Percentiles rank a stretch among this genome's conserved stretches.
Conservation (phyloP, 92 coral and sea anemone species). For the Porites lobata region DNA sequence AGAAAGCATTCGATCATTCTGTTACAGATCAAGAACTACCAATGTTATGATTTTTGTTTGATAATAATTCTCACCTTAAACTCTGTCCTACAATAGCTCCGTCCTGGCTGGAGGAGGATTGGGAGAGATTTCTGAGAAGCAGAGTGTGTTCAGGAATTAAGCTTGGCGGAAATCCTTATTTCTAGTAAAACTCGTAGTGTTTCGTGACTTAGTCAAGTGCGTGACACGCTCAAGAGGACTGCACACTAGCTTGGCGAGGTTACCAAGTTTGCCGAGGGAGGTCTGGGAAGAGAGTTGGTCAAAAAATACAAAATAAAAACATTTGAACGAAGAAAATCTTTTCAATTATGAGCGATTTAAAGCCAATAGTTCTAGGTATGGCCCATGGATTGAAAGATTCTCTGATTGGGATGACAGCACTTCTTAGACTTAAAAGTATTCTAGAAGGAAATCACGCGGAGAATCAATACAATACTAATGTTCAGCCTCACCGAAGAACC, state of each 20-base stretch:
- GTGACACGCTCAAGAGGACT: too few species aligned
- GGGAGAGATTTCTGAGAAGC: too few species aligned
- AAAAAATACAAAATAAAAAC: slow-evolving; percentile 24
- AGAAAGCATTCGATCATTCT: too few species aligned
- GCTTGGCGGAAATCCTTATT: too few species aligned
- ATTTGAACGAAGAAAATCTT: not conserved
- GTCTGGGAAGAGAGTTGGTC: not conserved
- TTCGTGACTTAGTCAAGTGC: too few species aligned
- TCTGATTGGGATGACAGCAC: slow-evolving; percentile 82
- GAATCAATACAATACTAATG: slow-evolving; percentile 50
- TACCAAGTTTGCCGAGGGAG: slow-evolving; percentile 26
- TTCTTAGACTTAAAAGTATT: slow-evolving; percentile 72
- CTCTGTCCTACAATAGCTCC: too few species aligned
- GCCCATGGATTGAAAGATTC: slow-evolving; percentile 92
- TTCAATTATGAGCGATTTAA: slow-evolving; percentile 85
- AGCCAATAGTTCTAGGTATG: slow-evolving; percentile 80
- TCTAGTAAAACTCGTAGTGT: too few species aligned
- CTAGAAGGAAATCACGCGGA: slow-evolving; percentile 70
- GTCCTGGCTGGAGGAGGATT: too few species aligned
- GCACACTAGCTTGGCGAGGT: not conserved
- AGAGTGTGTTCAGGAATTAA: too few species aligned
- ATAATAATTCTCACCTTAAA: too few species aligned
- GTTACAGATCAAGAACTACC: too few species aligned
- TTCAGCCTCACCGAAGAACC: slow-evolving; percentile 47
- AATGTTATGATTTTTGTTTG: too few species aligned